Base-by-base conservation (phyloP, 2,888 invertebrate species). In the Melanotus villosus region DNA sequence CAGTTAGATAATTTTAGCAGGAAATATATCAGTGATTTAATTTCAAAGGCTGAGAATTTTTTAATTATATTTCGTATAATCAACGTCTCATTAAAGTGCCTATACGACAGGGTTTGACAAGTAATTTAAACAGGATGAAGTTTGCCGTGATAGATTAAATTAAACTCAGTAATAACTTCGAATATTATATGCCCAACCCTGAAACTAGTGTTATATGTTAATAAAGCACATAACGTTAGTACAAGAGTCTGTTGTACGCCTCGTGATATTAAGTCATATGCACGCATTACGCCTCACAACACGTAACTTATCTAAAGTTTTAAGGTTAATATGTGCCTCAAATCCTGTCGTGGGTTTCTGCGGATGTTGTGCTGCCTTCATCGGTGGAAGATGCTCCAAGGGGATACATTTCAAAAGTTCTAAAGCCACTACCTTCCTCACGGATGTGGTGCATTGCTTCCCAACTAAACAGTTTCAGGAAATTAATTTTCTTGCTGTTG, bases 311-410 rank as follows among this genome's bases (percentile, higher is more conserved):
- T 52, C 50, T 36, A 38, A 58, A 67, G 67, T 67, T 67, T 67
- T 67, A 67, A 60, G 56, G 52, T 32, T 59, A 62, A 67, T 60
- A 60, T 67, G 54, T 67, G 41, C 67, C 54, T 60, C 43, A 67
- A 67, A 67, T 67, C 62, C 67, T 67, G 67, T 67, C 67, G 67
- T 56, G 58, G 67, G 67, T 67, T 67, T 67, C 67, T 67, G 67
- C 67, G 67, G 67, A 67, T 67, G 67, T 60, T 66, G 38, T 60
- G 43, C 41, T 54, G 34, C 60, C 56, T 54, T 67, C 45, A 67
- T 41, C 66, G 59, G 47, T 38, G 59, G 12, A n/a, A 57, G 59
- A 58, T 36, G 45, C 60, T 66, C 54, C 30, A 60, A 66, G 66
- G 60, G 60, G 43, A 60, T 67, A 67, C 60, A 56, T 62, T 54